These are phyloP conservation scores for Melanotaenia duboulayi DNA, from an alignment of 2,113 vertebrate species.

Conservation along the genomic window DNA sequence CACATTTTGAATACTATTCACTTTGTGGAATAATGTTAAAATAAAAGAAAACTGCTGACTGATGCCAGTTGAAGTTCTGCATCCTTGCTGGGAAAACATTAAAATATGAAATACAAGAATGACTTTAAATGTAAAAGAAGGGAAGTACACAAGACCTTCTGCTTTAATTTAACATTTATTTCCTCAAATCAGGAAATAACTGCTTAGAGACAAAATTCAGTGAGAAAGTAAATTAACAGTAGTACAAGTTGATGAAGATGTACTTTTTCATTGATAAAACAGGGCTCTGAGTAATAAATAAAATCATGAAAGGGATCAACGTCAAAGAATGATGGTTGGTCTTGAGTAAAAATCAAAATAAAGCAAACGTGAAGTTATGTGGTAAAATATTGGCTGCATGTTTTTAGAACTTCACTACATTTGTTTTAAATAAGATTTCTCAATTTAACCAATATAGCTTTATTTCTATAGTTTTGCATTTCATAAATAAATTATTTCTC, in stretches of 20 bases:
- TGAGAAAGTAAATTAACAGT: slow-evolving; percentile 91
- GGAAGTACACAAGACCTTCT: slow-evolving; percentile 41
- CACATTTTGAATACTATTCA: slow-evolving; percentile 16
- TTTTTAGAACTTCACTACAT: slow-evolving; percentile 66
- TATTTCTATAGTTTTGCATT: slow-evolving; percentile 79
- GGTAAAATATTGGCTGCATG: slow-evolving; percentile 80
- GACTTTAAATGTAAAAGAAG: background rate
- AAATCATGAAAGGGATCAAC: slow-evolving; percentile 84
- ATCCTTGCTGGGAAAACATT: background rate
- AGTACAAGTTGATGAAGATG: slow-evolving; percentile 92
- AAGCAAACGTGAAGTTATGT: slow-evolving; percentile 54
- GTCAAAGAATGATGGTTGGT: slow-evolving; percentile 78
- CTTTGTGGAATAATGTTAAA: slow-evolving; percentile 23
- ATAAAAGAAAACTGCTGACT: slow-evolving; percentile 15
- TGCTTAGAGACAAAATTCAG: slow-evolving; percentile 88
- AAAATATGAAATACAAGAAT: background rate
- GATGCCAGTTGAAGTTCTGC: background rate
- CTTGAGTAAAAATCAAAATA: slow-evolving; percentile 63
- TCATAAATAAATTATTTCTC: slow-evolving; percentile 91
- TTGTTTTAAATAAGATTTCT: slow-evolving; percentile 82
- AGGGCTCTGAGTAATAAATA: slow-evolving; percentile 96
- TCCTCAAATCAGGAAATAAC: slow-evolving; percentile 92
- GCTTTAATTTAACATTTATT: slow-evolving; percentile 89
- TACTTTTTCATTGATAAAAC: slow-evolving; percentile 91
- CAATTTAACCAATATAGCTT: slow-evolving; percentile 83